phyloP scores from a whole-genome alignment of 2,888 invertebrate genomes.

The Rhingia rostrata region DNA sequence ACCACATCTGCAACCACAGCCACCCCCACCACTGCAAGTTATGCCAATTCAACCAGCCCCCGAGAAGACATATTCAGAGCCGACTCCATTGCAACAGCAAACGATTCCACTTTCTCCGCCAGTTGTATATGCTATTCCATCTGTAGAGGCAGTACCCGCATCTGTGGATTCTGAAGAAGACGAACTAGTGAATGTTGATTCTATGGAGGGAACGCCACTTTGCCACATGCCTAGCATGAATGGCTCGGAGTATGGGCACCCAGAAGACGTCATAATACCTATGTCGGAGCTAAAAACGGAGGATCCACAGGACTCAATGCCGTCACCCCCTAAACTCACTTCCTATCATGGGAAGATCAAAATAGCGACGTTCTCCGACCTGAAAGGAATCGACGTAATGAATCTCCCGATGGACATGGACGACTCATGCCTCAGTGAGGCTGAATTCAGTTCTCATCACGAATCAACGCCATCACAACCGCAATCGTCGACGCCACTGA shows the following conservation, averaged over 20 bases:
- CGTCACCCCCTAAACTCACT: constrained; percentile 53
- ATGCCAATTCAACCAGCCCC: background rate
- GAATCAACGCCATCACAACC: constrained; percentile 12
- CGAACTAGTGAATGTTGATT: constrained; percentile 64
- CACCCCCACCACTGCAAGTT: constrained; percentile 50
- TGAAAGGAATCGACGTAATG: constrained; percentile 89
- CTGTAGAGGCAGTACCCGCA: background rate
- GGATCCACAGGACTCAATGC: constrained; percentile 20
- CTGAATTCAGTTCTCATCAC: constrained; percentile 59
- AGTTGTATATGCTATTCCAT: background rate
- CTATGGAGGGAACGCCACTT: constrained; percentile 48
- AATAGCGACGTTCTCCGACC: constrained; percentile 80
- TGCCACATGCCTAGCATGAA: constrained; percentile 54
- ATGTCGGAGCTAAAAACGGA: constrained; percentile 60
- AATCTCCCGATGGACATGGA: constrained; percentile 89
- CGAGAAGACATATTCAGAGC: constrained; percentile 16
- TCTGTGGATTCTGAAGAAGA: constrained; percentile 54
- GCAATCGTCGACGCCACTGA: constrained; percentile 21
- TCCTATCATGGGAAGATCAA: constrained; percentile 66
- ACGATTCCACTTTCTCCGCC: constrained; percentile 3
- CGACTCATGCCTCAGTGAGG: constrained; percentile 81
- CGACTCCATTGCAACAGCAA: background rate
- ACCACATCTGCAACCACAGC: constrained; percentile 76
- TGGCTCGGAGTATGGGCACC: constrained; percentile 56
- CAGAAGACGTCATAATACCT: constrained; percentile 56